A percentile compares a stretch with the other conserved stretches of the same genome.
Conservation (phyloP, 2,113 vertebrate species). For the Hepsetus odoe region DNA sequence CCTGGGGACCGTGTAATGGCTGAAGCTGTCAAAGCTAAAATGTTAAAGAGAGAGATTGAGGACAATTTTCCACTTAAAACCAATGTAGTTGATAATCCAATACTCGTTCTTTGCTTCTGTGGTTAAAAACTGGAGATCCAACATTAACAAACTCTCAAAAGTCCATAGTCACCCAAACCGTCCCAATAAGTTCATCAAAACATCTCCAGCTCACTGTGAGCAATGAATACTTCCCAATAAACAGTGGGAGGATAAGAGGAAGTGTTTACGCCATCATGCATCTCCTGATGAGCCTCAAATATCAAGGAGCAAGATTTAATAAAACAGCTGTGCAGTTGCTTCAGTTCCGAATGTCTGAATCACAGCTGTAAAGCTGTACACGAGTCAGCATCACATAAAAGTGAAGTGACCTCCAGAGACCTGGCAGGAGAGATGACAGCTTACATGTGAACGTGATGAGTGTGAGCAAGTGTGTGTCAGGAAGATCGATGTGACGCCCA, state of each 20-base stretch:
- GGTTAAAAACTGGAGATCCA: too few species aligned
- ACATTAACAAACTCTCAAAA: too few species aligned
- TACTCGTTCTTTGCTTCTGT: too few species aligned
- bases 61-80: too few species aligned
- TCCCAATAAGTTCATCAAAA: too few species aligned
- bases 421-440: not conserved
- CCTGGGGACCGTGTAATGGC: too few species aligned
- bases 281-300: not conserved
- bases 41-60: too few species aligned
- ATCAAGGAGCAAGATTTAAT: not conserved
- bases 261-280: not conserved
- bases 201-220: too few species aligned
- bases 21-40: too few species aligned
- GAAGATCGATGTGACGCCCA: not conserved
- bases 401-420: not conserved
- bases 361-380: conserved; percentile 5
- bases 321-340: not conserved
- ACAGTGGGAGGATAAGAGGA: not conserved
- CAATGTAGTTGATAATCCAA: too few species aligned
- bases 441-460: not conserved
- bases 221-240: too few species aligned
- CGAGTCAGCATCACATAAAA: not conserved
- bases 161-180: too few species aligned
- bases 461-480: not conserved
- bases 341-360: not conserved